Evolutionary conservation across 2,113 vertebrate genomes (phyloP).

Genomic region (Tympanuchus pallidicinctus): DNA sequence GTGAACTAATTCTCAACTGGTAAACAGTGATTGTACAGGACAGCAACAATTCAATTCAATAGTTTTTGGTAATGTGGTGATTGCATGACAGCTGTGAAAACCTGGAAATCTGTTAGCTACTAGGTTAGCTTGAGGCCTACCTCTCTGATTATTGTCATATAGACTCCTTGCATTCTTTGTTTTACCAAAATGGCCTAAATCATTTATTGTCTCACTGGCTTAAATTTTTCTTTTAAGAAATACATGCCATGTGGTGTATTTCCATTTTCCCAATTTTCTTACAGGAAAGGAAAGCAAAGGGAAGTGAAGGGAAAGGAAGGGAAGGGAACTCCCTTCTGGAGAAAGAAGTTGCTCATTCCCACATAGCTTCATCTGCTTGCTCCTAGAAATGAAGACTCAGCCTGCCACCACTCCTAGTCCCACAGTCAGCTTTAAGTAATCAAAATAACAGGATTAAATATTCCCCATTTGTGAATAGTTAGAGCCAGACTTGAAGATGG

Average conservation of each 20-base stretch:
- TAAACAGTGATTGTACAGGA: background rate
- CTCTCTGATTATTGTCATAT: background rate
- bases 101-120: background rate
- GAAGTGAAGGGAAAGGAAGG: no score
- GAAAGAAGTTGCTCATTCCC: background rate
- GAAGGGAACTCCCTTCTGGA: background rate
- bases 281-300: no score
- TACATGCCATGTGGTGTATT: background rate
- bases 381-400: background rate
- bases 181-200: background rate
- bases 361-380: background rate
- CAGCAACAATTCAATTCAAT: background rate
- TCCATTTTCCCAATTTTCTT: background rate
- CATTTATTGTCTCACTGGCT: background rate
- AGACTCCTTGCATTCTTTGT: background rate
- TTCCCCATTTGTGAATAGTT: background rate
- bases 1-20: background rate
- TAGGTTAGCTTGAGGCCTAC: background rate
- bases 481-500: background rate
- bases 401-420: background rate
- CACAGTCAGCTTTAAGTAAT: background rate
- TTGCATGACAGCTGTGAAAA: background rate
- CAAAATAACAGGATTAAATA: background rate
- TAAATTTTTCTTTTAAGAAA: background rate
- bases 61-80: background rate